Base-by-base conservation (phyloP, 2,888 invertebrate genomes). In the Dendrolimus pini region DNA sequence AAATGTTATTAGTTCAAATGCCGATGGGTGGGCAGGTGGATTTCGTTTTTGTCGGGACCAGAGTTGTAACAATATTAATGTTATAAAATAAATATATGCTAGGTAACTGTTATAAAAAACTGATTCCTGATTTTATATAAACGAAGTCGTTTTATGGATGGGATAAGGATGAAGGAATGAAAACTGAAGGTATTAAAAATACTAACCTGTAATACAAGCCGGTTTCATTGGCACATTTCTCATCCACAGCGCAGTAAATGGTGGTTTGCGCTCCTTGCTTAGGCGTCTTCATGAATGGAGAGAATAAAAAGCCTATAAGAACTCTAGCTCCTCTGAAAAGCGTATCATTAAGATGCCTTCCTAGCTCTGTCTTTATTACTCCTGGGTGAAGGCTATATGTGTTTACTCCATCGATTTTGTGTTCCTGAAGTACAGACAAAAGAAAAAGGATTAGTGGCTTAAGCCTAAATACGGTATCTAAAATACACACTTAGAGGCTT, bases 371-470 rank as follows among this genome's bases (percentile, higher is more conserved):
- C 64, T 92, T 91, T 55, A 96, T 94, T 1, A 95, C 88, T 0
- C 96, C 96, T 0, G 96, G 96, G 75, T 96, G 95, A 0, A 95
- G 78, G 58, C 93, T 89, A 78, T 96, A 96, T 0, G 93, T 93
- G 52, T 92, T 94, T 0, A 96, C 92, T 2, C 92, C 93, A 59
- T 83, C 80, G 60, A 89, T 85, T 7, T 85, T 82, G 62, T 87
- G 65, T 62, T 82, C 84, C 89, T 89, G 63, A 9, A 70, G 61
- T 53, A 13, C 7, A 41, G 18, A 55, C 12, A 41, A 47, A 6
- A 30, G 30, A 30, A 30, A 6, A 30, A 30, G 30, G 3, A 30
- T 30, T 30, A 30, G 30, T 6, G 6, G 30, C 30, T 18, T 18
- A 18, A 18, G 1, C 18, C 2, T 18, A 18, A 18, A 18, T 18